These are phyloP conservation scores for Drosophila kokeensis DNA, from an alignment of 2,888 invertebrate genomes.

Conservation along the genomic window DNA sequence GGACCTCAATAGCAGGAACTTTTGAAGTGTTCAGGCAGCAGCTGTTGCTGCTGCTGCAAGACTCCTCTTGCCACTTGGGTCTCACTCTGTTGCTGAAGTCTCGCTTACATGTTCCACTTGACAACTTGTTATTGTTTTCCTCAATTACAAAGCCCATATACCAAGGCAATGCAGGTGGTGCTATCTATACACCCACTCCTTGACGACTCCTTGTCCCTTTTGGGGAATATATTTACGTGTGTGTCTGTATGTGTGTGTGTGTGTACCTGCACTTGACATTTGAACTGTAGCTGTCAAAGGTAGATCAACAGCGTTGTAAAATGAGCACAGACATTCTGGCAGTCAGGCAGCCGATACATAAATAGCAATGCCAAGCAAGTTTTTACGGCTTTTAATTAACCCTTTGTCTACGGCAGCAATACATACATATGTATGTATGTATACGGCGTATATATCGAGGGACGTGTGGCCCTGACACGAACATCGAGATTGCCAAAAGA, in stretches of 20 bases:
- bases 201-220: not conserved
- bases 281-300: conserved; percentile 76
- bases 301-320: conserved; percentile 44
- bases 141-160: conserved; percentile 66
- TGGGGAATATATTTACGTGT: not conserved
- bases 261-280: conserved; percentile 73
- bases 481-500: conserved; percentile 68
- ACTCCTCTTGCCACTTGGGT: conserved; percentile 14
- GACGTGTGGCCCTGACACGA: conserved; percentile 62
- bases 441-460: not conserved
- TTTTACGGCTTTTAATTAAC: conserved; percentile 76
- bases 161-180: conserved; percentile 13
- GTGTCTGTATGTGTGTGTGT: conserved; percentile 13
- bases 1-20: conserved; percentile 37
- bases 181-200: not conserved
- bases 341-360: conserved; percentile 35
- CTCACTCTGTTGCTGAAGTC: conserved; percentile 55
- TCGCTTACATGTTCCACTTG: conserved; percentile 70
- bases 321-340: conserved; percentile 27
- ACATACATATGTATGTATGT: too few relatives aligned
- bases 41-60: not conserved
- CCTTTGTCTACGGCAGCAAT: conserved; percentile 58
- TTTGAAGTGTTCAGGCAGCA: conserved; percentile 44
- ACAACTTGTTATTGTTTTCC: conserved; percentile 76
- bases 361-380: conserved; percentile 51